These are phyloP conservation scores for Epistrophe grossulariae DNA, from an alignment of 2,888 invertebrate genomes.

Conservation along the genomic window DNA sequence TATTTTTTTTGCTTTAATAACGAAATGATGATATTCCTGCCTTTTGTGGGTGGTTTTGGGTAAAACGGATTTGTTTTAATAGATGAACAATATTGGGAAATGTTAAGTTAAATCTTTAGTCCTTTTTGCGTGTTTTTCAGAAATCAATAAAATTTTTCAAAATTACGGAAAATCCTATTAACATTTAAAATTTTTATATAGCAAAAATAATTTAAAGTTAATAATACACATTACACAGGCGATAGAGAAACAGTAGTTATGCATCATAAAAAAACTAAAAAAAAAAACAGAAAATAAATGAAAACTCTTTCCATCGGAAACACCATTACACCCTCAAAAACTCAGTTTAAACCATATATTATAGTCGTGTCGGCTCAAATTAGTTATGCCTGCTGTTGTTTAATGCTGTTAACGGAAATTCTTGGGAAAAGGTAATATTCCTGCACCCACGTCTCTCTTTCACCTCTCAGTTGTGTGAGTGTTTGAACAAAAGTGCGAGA, in stretches of 20 bases:
- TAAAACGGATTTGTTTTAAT: too few relatives aligned
- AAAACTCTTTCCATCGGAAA: conserved; percentile 57
- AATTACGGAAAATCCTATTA: too few relatives aligned
- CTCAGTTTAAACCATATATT: conserved; percentile 50
- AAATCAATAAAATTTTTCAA: too few relatives aligned
- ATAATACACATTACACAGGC: too few relatives aligned
- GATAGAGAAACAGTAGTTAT: too few relatives aligned
- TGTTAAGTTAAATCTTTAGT: too few relatives aligned
- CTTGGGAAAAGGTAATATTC: conserved; percentile 12
- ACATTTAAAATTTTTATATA: too few relatives aligned
- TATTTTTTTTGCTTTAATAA: not conserved
- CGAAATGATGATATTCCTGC: too few relatives aligned
- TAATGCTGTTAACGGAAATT: conserved; percentile 65
- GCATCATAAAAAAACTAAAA: not conserved
- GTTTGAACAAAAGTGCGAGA: conserved; percentile 49
- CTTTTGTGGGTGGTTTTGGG: too few relatives aligned
- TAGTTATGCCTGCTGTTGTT: conserved; percentile 60
- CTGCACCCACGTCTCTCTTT: not conserved
- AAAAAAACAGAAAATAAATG: conserved; percentile 43
- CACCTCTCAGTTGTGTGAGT: conserved; percentile 37
- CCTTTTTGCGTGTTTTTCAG: too few relatives aligned
- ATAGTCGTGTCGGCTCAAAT: conserved; percentile 39
- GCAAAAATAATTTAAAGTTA: too few relatives aligned
- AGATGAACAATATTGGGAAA: too few relatives aligned
- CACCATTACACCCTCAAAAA: conserved; percentile 51